phyloP scores from a whole-genome alignment of 1,140 invertebrate species.

The Drosophila seguyi region DNA sequence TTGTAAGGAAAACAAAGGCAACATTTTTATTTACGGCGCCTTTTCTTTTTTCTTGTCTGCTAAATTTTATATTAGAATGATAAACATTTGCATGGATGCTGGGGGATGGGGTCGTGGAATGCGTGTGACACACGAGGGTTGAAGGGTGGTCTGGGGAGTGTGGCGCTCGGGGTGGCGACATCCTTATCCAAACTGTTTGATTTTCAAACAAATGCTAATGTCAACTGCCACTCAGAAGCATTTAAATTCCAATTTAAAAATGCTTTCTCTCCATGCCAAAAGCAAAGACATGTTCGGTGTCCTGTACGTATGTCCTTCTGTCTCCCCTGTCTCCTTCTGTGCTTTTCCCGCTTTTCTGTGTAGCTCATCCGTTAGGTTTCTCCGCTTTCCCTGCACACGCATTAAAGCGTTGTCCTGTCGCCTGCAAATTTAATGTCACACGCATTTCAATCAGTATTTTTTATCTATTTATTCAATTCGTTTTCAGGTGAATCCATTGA shows the following conservation, averaged over 20 bases:
- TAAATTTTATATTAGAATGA: constrained; percentile 48
- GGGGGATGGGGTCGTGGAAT: constrained; percentile 27
- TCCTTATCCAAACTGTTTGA: constrained; percentile 52
- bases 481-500: constrained; percentile 1
- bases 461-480: constrained; percentile 61
- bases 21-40: constrained; percentile 31
- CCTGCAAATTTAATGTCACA: constrained; percentile 56
- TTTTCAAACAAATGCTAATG: constrained; percentile 77
- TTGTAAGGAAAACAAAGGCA: constrained; percentile 48
- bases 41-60: constrained; percentile 7
- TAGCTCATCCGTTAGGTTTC: constrained; percentile 11
- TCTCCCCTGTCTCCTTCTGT: constrained; percentile 1
- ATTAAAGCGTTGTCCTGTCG: constrained; percentile 44
- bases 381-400: constrained; percentile 11
- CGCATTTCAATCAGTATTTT: constrained; percentile 20
- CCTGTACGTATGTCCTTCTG: constrained; percentile 23
- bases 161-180: constrained; percentile 4
- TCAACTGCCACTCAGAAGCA: constrained; percentile 79
- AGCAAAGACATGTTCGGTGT: constrained; percentile 73
- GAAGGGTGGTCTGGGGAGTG: background rate
- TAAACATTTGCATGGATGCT: constrained; percentile 50
- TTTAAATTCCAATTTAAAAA: constrained; percentile 82
- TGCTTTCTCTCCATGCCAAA: constrained; percentile 57
- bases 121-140: constrained; percentile 48
- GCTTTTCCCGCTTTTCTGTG: constrained; percentile 20